Conservation (phyloP, 2,888 invertebrate genomes). For the Oxystoma pomonae region DNA sequence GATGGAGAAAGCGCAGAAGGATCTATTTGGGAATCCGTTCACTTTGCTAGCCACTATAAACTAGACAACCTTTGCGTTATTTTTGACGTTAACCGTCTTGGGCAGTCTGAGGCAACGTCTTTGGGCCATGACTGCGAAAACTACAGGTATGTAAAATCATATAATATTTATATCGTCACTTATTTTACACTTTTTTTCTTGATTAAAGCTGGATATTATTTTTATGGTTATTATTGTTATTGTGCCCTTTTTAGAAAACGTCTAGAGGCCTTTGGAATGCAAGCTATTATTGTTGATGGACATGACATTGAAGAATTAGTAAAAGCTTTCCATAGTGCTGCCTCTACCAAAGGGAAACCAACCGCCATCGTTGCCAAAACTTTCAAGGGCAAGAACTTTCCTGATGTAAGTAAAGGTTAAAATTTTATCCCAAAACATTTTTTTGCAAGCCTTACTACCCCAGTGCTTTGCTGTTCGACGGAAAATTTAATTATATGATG, state of each 20-base stretch:
- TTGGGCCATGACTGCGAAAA: conserved; percentile 89
- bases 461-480: too few relatives aligned
- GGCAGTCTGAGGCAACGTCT: conserved; percentile 94
- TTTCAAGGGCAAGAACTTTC: conserved; percentile 88
- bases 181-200: too few relatives aligned
- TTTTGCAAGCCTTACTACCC: too few relatives aligned
- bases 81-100: conserved; percentile 95
- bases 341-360: conserved; percentile 71
- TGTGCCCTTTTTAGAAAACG: conserved; percentile 62
- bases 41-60: conserved; percentile 92
- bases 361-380: conserved; percentile 95
- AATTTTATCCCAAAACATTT: background rate
- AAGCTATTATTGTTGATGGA: conserved; percentile 91
- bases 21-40: conserved; percentile 94
- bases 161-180: too few relatives aligned
- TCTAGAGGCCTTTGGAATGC: conserved; percentile 86
- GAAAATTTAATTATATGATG: background rate
- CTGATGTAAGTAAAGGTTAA: conserved; percentile 49
- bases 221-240: too few relatives aligned
- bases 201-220: too few relatives aligned
- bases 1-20: conserved; percentile 99
- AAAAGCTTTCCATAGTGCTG: conserved; percentile 83
- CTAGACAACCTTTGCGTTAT: conserved; percentile 96
- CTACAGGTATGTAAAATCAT: conserved; percentile 53
- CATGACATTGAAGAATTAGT: conserved; percentile 90